Percentiles rank a stretch among this genome's conserved stretches.
phyloP scores from a whole-genome alignment of 2,888 invertebrate species.

The Synanthedon formicaeformis region DNA sequence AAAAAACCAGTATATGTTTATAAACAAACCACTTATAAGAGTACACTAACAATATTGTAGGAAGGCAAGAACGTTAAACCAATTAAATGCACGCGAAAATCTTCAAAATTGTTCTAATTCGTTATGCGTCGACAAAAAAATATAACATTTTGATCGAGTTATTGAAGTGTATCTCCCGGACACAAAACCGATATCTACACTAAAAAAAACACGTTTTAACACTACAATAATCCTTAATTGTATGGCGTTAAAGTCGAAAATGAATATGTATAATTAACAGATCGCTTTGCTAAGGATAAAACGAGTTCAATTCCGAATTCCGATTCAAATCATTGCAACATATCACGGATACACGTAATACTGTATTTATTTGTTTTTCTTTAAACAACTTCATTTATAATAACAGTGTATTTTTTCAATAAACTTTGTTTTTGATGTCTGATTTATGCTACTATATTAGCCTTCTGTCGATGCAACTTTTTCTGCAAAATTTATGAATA shows the following conservation, averaged over 20 bases:
- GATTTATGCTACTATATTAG: too few species aligned
- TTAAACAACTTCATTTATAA: too few species aligned
- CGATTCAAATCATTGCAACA: not conserved
- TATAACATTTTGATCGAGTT: slow-evolving; percentile 20
- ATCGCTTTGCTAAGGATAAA: slow-evolving; percentile 21
- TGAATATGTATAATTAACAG: not conserved
- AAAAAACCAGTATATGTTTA: too few species aligned
- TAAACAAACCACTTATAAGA: too few species aligned
- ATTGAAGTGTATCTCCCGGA: slow-evolving; percentile 60
- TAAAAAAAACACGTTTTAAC: not conserved
- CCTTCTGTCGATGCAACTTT: too few species aligned
- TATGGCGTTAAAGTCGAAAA: not conserved
- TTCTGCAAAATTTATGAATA: too few species aligned
- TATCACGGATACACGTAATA: slow-evolving; percentile 3
- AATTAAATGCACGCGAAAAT: not conserved
- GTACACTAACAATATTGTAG: too few species aligned
- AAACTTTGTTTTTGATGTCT: too few species aligned
- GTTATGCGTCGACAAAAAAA: slow-evolving; percentile 20
- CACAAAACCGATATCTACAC: slow-evolving; percentile 2
- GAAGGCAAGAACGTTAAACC: not conserved
- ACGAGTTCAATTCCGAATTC: slow-evolving; percentile 33
- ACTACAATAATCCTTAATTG: not conserved
- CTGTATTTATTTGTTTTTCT: not conserved
- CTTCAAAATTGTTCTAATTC: slow-evolving; percentile 9
- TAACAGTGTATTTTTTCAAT: too few species aligned